Base-by-base conservation (phyloP, 1,140 invertebrate genomes). In the Lerema accius region DNA sequence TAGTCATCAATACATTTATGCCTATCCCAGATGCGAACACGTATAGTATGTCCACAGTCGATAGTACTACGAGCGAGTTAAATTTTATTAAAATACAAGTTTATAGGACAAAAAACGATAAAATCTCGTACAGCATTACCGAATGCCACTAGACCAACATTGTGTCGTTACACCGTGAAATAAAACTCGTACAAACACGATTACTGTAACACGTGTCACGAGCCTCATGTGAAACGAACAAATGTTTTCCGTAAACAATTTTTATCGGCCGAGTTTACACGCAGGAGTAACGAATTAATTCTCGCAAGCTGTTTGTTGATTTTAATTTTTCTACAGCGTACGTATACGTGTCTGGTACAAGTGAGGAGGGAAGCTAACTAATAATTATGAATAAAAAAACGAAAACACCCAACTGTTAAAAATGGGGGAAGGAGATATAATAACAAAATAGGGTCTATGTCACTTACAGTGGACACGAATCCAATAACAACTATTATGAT, bases 251-350 rank as follows among this genome's bases (percentile, higher is more conserved):
- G 42, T 58, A 58, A 58, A 58, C 19, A 58, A 43, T 45, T 45
- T 58, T 45, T 58, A 45, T 43, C 35, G 50, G 39, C 23, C 32
- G 16, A 13, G 43, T 26, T 11, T 19, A 32, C 14, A 43, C 60
- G 40, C 46, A 32, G 26, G 40, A 9, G 37, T 26, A 58, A 28
- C 51, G 26, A 64, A 64, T 58, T 64, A 49, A 58, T 64, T 50
- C 45, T 50, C 53, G 37, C 62, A 35, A 28, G 43, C 37, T 64
- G 51, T 56, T 64, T 58, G 62, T 40, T 49, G 45, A 50, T 64
- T 64, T 50, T 58, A 46, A 50, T 64, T 64, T 58, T 64, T 50
- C 45, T 58, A 17, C 19, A 58, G 40, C 9, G 10, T 14, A 16
- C 45, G 35, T 37, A n/a, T 7, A 11, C 1, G 35, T 4, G 35